A percentile compares a stretch with the other conserved stretches of the same genome.
Evolutionary conservation across 2,888 invertebrate genomes (phyloP).

Genomic region (Trissolcus brochymenae): DNA sequence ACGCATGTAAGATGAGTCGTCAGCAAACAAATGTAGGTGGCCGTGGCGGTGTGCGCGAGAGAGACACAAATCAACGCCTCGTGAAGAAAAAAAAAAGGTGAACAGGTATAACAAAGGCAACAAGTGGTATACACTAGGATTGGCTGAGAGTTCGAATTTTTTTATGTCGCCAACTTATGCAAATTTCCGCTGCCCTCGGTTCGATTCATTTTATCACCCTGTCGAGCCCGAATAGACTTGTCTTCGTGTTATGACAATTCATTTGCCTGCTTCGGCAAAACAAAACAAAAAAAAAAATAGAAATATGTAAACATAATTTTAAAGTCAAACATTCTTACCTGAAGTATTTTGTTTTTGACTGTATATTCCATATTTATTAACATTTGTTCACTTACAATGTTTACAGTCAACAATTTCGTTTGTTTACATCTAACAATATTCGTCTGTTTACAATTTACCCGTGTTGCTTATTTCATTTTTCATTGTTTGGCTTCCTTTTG

Average conservation of each 20-base stretch:
- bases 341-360: neutral
- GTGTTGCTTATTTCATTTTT: too few relatives aligned
- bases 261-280: neutral
- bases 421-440: too few relatives aligned
- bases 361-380: too few relatives aligned
- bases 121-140: slow-evolving; percentile 78
- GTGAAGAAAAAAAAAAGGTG: slow-evolving; percentile 70
- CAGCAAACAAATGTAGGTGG: slow-evolving; percentile 50
- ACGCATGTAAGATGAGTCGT: slow-evolving; percentile 43
- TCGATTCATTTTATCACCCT: slow-evolving; percentile 15
- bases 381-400: too few relatives aligned
- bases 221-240: slow-evolving; percentile 20
- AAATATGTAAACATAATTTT: neutral
- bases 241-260: neutral
- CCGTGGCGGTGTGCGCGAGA: slow-evolving; percentile 14
- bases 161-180: slow-evolving; percentile 19
- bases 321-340: neutral
- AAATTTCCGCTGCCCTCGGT: slow-evolving; percentile 21
- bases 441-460: too few relatives aligned
- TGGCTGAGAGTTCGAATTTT: slow-evolving; percentile 45
- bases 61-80: slow-evolving; percentile 23
- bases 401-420: too few relatives aligned
- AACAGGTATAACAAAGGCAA: slow-evolving; percentile 80
- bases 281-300: neutral
- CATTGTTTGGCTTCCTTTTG: too few relatives aligned